These are phyloP conservation scores for Salticus scenicus DNA, from an alignment of 2,888 invertebrate species.

Conservation along the genomic window DNA sequence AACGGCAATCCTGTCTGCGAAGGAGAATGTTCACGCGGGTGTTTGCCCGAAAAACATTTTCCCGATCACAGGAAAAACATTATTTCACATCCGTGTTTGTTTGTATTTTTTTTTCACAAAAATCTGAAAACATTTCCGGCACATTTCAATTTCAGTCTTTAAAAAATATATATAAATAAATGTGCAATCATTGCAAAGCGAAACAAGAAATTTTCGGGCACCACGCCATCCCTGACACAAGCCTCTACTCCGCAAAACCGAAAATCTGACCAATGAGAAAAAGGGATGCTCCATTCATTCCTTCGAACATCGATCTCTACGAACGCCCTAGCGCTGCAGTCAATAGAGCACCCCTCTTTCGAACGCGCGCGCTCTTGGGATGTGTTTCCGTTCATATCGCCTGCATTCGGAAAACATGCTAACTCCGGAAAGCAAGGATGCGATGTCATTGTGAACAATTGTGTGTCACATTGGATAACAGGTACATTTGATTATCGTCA, in stretches of 20 bases:
- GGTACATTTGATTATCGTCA: not conserved
- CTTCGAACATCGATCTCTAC: constrained; percentile 18
- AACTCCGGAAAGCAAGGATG: not conserved
- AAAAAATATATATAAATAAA: not conserved
- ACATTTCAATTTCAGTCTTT: no score
- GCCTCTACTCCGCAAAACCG: constrained; percentile 28
- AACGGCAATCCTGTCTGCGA: no score
- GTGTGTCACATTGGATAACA: constrained; percentile 4
- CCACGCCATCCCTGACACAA: constrained; percentile 26
- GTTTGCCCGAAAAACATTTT: no score
- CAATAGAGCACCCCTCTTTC: constrained; percentile 18
- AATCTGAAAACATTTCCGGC: no score
- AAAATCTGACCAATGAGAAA: constrained; percentile 43
- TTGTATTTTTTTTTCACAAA: no score
- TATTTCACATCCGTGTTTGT: no score
- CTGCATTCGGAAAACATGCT: not conserved
- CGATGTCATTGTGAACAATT: not conserved
- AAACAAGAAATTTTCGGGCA: constrained; percentile 35
- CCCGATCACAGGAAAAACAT: no score
- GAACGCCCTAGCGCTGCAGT: constrained; percentile 36
- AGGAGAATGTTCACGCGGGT: no score
- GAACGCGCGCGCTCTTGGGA: constrained; percentile 10
- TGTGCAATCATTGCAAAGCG: constrained; percentile 9
- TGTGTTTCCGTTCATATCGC: not conserved
- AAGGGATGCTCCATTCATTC: constrained; percentile 42